Evolutionary conservation across 1,140 invertebrate genomes (phyloP).

Genomic region (Saccostrea cuccullata): DNA sequence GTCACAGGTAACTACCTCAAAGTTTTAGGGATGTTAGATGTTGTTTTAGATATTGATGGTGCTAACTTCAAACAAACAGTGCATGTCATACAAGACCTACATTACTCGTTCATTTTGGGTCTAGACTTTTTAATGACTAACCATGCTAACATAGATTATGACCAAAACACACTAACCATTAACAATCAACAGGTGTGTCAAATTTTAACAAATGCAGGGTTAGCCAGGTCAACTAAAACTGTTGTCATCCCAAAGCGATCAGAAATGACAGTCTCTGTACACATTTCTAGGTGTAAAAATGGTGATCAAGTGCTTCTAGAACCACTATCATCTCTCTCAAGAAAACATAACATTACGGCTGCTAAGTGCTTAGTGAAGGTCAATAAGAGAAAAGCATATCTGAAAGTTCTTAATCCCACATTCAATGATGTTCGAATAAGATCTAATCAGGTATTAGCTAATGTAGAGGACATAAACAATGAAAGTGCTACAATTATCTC

Average conservation of each 20-base stretch:
- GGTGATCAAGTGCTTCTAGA: slow-evolving; percentile 22
- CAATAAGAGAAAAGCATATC: slow-evolving; percentile 25
- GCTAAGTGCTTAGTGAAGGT: slow-evolving; percentile 52
- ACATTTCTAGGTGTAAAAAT: slow-evolving; percentile 32
- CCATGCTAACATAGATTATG: neutral
- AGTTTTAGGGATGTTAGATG: slow-evolving; percentile 44
- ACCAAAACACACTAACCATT: neutral
- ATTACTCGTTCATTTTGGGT: slow-evolving; percentile 47
- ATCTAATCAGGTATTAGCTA: slow-evolving; percentile 16
- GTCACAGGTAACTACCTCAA: slow-evolving; percentile 21
- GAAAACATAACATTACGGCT: slow-evolving; percentile 10
- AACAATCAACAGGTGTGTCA: neutral
- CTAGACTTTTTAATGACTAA: slow-evolving; percentile 27
- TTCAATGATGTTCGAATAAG: slow-evolving; percentile 38
- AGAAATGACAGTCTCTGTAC: slow-evolving; percentile 30
- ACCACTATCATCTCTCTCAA: slow-evolving; percentile 24
- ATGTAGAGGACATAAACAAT: neutral
- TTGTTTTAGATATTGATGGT: neutral
- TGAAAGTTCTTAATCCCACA: slow-evolving; percentile 49
- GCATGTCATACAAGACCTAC: slow-evolving; percentile 35
- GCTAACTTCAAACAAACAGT: slow-evolving; percentile 2
- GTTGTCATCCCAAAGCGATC: slow-evolving; percentile 36
- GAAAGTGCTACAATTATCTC: slow-evolving; percentile 12
- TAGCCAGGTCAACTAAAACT: slow-evolving; percentile 37
- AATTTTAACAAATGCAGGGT: neutral